Conservation (phyloP, 2,113 vertebrate genomes). For the Blennius ocellaris region DNA sequence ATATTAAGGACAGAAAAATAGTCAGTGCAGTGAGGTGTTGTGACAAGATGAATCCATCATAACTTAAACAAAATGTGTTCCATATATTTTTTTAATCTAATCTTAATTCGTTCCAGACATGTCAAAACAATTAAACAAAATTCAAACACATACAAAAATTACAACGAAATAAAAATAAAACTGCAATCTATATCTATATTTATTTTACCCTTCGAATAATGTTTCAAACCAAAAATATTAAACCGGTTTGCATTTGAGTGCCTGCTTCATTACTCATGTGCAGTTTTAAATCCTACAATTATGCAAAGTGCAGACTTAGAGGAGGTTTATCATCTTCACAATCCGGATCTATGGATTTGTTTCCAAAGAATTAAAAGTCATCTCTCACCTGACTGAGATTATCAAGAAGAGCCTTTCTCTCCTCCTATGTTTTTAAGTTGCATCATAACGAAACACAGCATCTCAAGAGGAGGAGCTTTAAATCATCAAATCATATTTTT, state of each 20-base stretch:
- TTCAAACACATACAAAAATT: too few species aligned
- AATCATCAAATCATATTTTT: not conserved
- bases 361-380: slow-evolving; percentile 56
- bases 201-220: too few species aligned
- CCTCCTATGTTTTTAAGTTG: not conserved
- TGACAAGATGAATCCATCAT: too few species aligned
- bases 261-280: slow-evolving; percentile 30
- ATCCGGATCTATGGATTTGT: slow-evolving; percentile 79
- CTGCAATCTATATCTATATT: too few species aligned
- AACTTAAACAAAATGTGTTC: too few species aligned
- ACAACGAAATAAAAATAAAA: too few species aligned
- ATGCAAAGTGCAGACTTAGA: slow-evolving; percentile 76
- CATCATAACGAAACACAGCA: slow-evolving; percentile 7
- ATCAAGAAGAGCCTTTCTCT: slow-evolving; percentile 46
- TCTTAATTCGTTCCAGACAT: too few species aligned
- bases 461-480: not conserved
- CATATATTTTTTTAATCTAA: too few species aligned
- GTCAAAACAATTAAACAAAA: too few species aligned
- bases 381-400: slow-evolving; percentile 46
- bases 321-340: slow-evolving; percentile 65
- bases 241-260: not conserved
- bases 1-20: too few species aligned
- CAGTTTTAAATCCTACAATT: slow-evolving; percentile 62
- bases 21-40: too few species aligned
- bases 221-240: too few species aligned